Conservation (phyloP, 2,888 invertebrate genomes). For the Ennomos fuscantarius region DNA sequence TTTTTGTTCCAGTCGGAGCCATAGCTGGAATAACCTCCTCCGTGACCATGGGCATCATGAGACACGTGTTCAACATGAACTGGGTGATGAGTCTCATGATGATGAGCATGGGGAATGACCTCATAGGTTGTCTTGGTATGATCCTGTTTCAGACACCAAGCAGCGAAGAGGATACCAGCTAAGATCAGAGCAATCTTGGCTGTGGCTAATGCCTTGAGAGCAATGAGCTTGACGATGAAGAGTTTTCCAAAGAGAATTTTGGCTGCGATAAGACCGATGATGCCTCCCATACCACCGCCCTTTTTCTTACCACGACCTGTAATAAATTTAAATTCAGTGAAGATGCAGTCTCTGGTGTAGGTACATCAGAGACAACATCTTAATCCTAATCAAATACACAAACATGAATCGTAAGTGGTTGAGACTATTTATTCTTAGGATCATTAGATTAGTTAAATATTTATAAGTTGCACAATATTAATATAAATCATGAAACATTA, state of each 20-base stretch:
- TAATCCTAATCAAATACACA: too few species aligned
- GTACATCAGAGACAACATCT: too few species aligned
- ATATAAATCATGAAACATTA: too few species aligned
- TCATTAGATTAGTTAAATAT: neutral
- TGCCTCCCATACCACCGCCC: conserved; percentile 88
- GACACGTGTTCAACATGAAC: conserved; percentile 83
- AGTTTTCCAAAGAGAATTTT: conserved; percentile 82
- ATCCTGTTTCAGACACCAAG: conserved; percentile 76
- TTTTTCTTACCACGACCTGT: conserved; percentile 90
- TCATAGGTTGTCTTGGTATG: conserved; percentile 78
- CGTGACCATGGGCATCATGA: conserved; percentile 69
- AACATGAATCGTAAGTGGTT: too few species aligned
- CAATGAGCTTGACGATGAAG: conserved; percentile 91
- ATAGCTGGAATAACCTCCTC: conserved; percentile 64
- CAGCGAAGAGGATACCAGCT: conserved; percentile 87
- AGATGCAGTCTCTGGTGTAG: too few species aligned
- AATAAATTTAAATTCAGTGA: conserved; percentile 37
- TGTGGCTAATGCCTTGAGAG: conserved; percentile 92
- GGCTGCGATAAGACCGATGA: conserved; percentile 86
- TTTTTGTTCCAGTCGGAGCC: conserved; percentile 83
- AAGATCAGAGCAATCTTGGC: conserved; percentile 93
- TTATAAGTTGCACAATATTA: too few species aligned
- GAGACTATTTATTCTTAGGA: too few species aligned
- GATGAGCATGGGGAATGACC: conserved; percentile 75
- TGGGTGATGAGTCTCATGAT: conserved; percentile 87